A percentile compares a stretch with the other conserved stretches of the same genome.
These are phyloP conservation scores for Isurus oxyrinchus DNA, from an alignment of 2,113 vertebrate genomes.

Conservation along the genomic window DNA sequence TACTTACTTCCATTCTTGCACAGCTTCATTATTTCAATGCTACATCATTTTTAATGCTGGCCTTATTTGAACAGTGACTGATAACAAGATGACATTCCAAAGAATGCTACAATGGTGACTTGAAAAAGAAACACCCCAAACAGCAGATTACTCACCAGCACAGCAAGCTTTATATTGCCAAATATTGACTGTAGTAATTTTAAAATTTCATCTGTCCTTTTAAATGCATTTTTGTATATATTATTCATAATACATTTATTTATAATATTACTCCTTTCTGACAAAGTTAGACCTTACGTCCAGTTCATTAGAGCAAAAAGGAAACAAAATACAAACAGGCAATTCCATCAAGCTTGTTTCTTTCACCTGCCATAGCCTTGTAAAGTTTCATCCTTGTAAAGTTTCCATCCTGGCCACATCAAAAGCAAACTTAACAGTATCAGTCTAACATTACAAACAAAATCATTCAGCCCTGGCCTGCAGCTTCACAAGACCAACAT, in stretches of 20 bases:
- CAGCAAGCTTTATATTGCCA: background rate
- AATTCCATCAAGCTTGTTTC: background rate
- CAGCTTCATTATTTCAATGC: background rate
- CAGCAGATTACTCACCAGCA: background rate
- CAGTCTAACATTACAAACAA: background rate
- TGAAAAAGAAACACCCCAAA: background rate
- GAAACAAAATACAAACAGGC: background rate
- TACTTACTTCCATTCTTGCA: conserved; percentile 17
- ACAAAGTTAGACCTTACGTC: background rate
- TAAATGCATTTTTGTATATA: background rate
- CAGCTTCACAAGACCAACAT: background rate
- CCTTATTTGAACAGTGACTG: conserved; percentile 15
- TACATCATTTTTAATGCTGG: background rate
- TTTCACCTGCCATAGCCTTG: background rate
- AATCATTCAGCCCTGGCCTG: background rate
- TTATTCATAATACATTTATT: background rate
- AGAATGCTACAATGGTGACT: background rate
- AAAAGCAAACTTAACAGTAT: background rate
- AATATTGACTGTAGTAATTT: background rate
- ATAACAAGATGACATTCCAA: background rate
- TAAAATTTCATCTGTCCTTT: background rate
- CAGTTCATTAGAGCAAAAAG: background rate
- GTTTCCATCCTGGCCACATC: background rate
- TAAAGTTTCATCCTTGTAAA: background rate
- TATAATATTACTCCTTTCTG: background rate